phyloP scores from a whole-genome alignment of 2,888 invertebrate genomes.

The Leucoma salicis region DNA sequence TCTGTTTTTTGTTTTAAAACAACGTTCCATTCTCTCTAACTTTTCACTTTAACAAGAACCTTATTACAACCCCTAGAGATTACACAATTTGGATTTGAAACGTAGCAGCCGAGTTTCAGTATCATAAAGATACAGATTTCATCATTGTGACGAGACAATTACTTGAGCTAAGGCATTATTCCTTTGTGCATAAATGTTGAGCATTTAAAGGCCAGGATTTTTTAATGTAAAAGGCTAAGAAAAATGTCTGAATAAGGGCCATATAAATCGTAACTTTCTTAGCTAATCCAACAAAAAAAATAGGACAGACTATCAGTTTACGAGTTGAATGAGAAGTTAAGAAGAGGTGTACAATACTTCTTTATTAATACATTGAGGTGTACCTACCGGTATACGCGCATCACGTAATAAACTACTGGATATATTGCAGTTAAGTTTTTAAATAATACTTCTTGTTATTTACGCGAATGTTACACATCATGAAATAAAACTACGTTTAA shows the following conservation, averaged over 20 bases:
- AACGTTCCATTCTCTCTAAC: not conserved
- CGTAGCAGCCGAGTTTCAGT: not conserved
- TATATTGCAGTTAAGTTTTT: no score
- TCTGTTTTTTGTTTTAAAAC: not conserved
- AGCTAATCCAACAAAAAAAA: no score
- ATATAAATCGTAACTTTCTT: slow-evolving; percentile 16
- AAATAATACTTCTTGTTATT: no score
- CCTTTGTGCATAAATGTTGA: slow-evolving; percentile 22
- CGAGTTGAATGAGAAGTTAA: no score
- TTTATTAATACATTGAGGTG: no score
- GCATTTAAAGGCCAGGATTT: slow-evolving; percentile 15
- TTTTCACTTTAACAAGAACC: not conserved
- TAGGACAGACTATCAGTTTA: no score
- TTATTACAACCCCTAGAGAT: not conserved
- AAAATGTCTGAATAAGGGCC: slow-evolving; percentile 18
- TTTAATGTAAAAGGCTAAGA: slow-evolving; percentile 13
- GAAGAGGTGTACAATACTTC: no score
- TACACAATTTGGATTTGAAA: slow-evolving; percentile 1
- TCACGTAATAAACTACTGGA: no score
- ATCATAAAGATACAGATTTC: slow-evolving; percentile 5
- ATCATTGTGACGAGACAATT: slow-evolving; percentile 24
- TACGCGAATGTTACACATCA: no score
- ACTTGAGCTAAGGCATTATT: slow-evolving; percentile 21
- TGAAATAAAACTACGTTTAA: no score
- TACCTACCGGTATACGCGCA: no score